Evolutionary conservation across 2,113 vertebrate species (phyloP).

Genomic region (Tetrao urogallus): DNA sequence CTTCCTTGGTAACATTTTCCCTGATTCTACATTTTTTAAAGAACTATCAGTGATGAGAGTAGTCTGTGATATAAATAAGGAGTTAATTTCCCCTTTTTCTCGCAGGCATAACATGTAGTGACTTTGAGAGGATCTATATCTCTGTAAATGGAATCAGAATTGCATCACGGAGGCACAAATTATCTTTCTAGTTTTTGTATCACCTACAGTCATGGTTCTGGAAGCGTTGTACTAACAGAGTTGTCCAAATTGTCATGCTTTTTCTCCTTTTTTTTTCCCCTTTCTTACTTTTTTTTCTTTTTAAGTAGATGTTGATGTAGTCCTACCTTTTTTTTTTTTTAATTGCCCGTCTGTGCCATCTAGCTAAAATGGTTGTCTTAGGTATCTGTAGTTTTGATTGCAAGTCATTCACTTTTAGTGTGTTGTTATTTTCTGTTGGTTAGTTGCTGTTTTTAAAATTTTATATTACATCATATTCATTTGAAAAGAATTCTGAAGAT

Average conservation of each 20-base stretch:
- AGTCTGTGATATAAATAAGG: neutral
- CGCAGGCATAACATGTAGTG: neutral
- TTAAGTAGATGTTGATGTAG: neutral
- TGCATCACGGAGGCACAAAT: neutral
- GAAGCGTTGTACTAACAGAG: neutral
- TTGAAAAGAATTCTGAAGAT: neutral
- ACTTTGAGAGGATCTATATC: neutral
- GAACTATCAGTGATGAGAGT: neutral
- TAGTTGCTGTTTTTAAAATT: neutral
- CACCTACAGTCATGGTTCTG: neutral
- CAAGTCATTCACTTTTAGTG: neutral
- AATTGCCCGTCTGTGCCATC: neutral
- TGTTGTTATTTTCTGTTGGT: neutral
- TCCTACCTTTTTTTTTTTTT: neutral
- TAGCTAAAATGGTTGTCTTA: neutral
- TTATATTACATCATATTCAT: neutral
- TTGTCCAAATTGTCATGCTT: neutral
- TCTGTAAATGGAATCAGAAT: neutral
- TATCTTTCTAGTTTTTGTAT: neutral
- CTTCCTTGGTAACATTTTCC: neutral
- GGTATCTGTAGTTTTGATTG: neutral
- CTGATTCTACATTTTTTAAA: neutral
- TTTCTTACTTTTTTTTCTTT: neutral
- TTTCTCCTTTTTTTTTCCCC: rapidly evolving
- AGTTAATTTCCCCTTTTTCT: neutral